Conservation (phyloP, 2,113 vertebrate species). For the Noturus placidus region DNA sequence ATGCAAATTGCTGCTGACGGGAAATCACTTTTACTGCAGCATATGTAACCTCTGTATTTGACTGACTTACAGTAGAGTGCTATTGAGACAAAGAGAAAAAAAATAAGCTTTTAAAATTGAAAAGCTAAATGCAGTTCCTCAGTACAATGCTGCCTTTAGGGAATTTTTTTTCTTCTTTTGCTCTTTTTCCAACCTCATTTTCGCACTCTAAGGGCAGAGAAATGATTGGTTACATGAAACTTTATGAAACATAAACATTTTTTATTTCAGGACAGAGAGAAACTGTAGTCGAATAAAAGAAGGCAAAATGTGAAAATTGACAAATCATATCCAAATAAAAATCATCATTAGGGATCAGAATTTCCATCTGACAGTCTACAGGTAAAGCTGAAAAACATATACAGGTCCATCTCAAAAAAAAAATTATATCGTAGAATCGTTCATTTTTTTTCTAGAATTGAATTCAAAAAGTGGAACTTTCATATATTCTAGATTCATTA, state of each 20-base stretch:
- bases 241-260: not conserved
- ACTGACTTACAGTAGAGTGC: constrained; percentile 23
- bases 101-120: not conserved
- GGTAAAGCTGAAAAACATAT: not conserved
- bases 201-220: not conserved
- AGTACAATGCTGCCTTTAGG: not conserved
- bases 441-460: too few relatives aligned
- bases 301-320: not conserved
- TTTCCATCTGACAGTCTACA: not conserved
- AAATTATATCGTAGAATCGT: too few relatives aligned
- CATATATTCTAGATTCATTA: too few relatives aligned
- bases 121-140: constrained; percentile 4
- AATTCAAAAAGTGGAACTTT: too few relatives aligned
- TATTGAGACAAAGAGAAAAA: not conserved
- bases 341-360: not conserved
- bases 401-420: too few relatives aligned
- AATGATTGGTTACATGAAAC: constrained; percentile 11
- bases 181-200: not conserved
- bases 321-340: constrained; percentile 7
- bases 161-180: not conserved
- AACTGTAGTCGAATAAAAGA: not conserved
- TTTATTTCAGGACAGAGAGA: not conserved
- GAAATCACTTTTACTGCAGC: constrained; percentile 25
- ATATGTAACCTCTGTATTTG: constrained; percentile 9
- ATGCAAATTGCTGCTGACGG: constrained; percentile 19